Evolutionary conservation across 2,113 vertebrate species (phyloP).

Genomic region (Muntiacus muntjak): DNA sequence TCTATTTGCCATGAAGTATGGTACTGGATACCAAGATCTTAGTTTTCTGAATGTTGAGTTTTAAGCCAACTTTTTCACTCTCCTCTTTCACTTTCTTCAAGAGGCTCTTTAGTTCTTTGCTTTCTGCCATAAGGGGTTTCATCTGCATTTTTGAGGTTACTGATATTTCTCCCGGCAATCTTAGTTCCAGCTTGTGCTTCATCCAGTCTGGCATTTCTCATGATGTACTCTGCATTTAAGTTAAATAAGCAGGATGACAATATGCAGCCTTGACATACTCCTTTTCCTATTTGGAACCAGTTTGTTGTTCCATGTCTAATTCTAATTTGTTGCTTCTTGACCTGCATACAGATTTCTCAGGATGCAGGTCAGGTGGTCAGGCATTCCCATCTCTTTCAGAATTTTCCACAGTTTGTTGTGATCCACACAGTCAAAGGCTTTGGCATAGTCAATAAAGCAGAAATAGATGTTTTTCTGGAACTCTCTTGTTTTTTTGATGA

Average conservation of each 20-base stretch:
- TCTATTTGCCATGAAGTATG: not conserved
- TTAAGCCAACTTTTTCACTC: not conserved
- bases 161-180: not conserved
- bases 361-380: not conserved
- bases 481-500: not conserved
- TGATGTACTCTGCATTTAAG: not conserved
- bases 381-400: not conserved
- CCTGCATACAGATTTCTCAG: not conserved
- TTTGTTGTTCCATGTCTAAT: not conserved
- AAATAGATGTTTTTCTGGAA: not conserved
- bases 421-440: not conserved
- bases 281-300: not conserved
- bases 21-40: not conserved
- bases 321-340: not conserved
- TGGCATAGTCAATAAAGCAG: not conserved
- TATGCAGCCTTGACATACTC: not conserved
- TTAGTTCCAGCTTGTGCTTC: not conserved
- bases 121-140: not conserved
- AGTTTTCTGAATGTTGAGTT: not conserved
- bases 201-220: not conserved
- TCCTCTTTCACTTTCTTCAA: not conserved
- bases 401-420: not conserved
- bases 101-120: not conserved
- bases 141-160: not conserved
- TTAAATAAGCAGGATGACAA: not conserved